Evolutionary conservation across 2,113 vertebrate species (phyloP).

Genomic region (Esox niger): DNA sequence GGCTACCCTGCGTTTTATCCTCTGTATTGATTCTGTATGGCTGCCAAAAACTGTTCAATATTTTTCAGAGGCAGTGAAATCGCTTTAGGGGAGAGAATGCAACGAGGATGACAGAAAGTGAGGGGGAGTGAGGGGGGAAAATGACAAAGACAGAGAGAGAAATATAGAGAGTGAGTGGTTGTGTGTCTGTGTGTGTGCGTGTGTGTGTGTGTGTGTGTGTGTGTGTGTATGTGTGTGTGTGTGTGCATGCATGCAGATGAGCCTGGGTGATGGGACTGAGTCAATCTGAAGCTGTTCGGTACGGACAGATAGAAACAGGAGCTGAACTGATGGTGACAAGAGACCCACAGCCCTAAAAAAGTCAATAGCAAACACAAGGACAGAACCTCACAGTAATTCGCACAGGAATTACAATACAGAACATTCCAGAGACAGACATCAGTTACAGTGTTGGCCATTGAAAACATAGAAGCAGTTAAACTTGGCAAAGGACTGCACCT

Average conservation of each 20-base stretch:
- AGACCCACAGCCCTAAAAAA: neutral
- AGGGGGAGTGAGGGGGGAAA: neutral
- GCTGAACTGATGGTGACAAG: neutral
- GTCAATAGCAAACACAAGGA: neutral
- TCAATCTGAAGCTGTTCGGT: neutral
- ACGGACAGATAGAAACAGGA: neutral
- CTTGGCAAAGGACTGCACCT: neutral
- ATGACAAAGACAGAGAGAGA: neutral
- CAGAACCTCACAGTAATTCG: neutral
- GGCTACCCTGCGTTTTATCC: conserved; percentile 55
- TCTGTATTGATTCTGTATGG: conserved; percentile 65
- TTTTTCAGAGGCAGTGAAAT: too few species aligned
- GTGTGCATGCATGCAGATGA: neutral
- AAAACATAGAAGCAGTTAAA: too few species aligned
- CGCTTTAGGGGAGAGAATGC: conserved; percentile 17
- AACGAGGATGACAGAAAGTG: conserved; percentile 14
- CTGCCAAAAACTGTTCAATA: conserved; percentile 60
- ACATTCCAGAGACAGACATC: neutral
- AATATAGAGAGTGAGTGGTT: neutral
- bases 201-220: conserved; percentile 1
- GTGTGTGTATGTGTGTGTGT: neutral
- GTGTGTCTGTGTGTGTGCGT: neutral
- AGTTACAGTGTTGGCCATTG: too few species aligned
- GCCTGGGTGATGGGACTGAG: neutral
- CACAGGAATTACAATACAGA: neutral